Percentiles rank a stretch among this genome's conserved stretches.
phyloP scores from a whole-genome alignment of 2,797 vertebrate species.

The Schizopygopsis malacanthus region DNA sequence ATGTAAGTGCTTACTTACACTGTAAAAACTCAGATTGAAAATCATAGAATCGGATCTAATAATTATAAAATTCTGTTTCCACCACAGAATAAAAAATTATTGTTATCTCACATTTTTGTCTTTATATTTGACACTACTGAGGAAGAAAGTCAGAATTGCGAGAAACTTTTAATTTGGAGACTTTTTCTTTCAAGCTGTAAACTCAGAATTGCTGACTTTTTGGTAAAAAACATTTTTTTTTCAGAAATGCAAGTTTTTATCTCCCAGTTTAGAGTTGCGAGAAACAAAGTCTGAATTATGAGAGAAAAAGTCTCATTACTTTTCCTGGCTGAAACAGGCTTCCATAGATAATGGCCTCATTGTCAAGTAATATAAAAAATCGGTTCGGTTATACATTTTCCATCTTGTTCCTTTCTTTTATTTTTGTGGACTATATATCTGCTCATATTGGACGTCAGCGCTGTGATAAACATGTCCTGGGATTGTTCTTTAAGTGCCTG shows the following conservation, averaged over 20 bases:
- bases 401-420: not conserved
- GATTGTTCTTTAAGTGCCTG: conserved; percentile 29
- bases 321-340: not conserved
- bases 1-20: not conserved
- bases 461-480: conserved; percentile 51
- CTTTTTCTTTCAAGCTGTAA: no score
- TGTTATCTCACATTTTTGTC: no score
- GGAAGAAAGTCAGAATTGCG: no score
- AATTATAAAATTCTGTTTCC: not conserved
- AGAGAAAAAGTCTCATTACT: not conserved
- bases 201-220: no score
- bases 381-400: not conserved
- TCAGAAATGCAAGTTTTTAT: not conserved
- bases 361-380: not conserved
- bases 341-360: not conserved
- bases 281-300: not conserved
- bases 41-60: not conserved
- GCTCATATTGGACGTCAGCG: conserved; percentile 32
- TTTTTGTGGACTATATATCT: conserved; percentile 55
- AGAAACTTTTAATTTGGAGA: no score
- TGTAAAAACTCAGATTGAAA: not conserved
- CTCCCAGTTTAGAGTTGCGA: not conserved
- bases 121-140: no score
- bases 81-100: not conserved
- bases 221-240: no score